Base-by-base conservation (phyloP, 2,888 invertebrate genomes). In the Microctonus aethiopoides region DNA sequence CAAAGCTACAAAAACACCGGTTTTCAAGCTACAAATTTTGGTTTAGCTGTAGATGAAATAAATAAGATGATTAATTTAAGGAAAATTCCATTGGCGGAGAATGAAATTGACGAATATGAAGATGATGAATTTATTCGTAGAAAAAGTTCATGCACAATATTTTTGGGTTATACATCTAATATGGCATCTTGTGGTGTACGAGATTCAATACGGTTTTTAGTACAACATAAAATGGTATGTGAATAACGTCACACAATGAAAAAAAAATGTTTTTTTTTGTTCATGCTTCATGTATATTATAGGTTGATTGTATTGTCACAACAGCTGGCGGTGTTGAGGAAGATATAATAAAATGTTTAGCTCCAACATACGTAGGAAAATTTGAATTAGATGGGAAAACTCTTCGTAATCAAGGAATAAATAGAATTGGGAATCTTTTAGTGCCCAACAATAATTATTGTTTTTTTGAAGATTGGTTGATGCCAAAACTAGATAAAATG, bases 401-500 rank as follows among this genome's bases (percentile, higher is more conserved):
- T 60, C 89, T 98, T 20, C 89, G 98, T 65, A 92, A 94, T 13
- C 91, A 92, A 65, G 99, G 97, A 5, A 93, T 98, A 65, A 98
- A 98, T 86, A 88, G 96, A 75, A 95, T 94, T 72, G 96, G 96
- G 41, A 99, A 99, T 87, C 89, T 99, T 54, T 88, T 99, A 60
- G 97, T 99, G 0, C 99, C 99, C 0, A 99, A 99, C 88, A 93
- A 97, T 80, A 99, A 99, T 87, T 99, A 99, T 86, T 99, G 99
- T 83, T 90, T 92, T 78, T 99, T 99, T 88, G 98, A 99, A 87
- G 95, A 97, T 82, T 99, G 99, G 99, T 89, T 98, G 0, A 95
- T 94, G 88, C 99, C 99, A 0, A 89, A 96, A 73, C 89, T 99
- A 3, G 95, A 98, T 82, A 91, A 93, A 85, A 94, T 99, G 94